Base-by-base conservation (phyloP, 2,797 vertebrate genomes). In the Ctenochaetus hawaiiensis region DNA sequence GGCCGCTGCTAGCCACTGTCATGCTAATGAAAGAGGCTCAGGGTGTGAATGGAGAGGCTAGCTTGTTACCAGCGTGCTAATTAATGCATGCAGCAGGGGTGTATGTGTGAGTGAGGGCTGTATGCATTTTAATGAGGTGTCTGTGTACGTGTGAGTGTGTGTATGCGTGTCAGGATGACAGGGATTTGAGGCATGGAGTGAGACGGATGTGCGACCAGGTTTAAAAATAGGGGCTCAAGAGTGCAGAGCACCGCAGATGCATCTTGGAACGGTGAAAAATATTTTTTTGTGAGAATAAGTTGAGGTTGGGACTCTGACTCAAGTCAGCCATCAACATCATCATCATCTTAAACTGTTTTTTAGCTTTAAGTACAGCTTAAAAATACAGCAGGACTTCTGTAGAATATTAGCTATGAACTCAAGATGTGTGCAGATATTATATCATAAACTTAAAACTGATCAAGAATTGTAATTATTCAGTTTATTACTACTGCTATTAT, bases 1-100 rank as follows among this genome's bases (percentile, higher is more conserved):
- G 83, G 89, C 88, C 72, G 62, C 85, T 82, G 84, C 88, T 85
- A 89, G 91, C 92, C 89, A 95, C 92, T 95, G 93, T 95, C 92
- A 95, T 95, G 94, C 91, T 95, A 95, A 96, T 95, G 92, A 94
- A 94, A 92, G 90, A 91, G 90, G 86, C 87, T 90, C 87, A 78
- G 91, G 85, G 93, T 94, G 94, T 94, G 94, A 95, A 96, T 93
- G 85, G 90, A 91, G 89, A 89, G 82, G 88, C 91, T 92, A 91
- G 91, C 93, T 95, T 94, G 92, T 94, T 95, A 95, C 93, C 89
- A 87, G 89, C 77, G 84, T 90, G 92, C 91, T 95, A 95, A 96
- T 96, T 95, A 95, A 95, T 91, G 93, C 89, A 89, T 91, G 89
- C 84, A 77, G 89, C 77, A 90, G 86, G 81, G 84, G 87, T 87